Evolutionary conservation across 2,888 invertebrate genomes (phyloP).

Genomic region (Spilosoma lubricipeda): DNA sequence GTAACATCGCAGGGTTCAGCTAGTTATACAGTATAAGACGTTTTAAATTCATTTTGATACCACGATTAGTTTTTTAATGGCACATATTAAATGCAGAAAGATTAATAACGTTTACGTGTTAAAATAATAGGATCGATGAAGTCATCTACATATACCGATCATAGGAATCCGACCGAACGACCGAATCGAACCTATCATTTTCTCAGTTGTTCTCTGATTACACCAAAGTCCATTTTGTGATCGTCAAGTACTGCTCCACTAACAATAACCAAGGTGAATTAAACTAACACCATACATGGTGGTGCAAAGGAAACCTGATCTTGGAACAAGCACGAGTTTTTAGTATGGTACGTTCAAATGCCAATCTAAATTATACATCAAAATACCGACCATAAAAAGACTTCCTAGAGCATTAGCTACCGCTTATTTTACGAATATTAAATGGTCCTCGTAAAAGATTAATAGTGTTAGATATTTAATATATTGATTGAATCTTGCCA

Average conservation of each 20-base stretch:
- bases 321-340: constrained; percentile 70
- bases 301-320: constrained; percentile 78
- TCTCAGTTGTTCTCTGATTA: constrained; percentile 28
- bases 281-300: constrained; percentile 81
- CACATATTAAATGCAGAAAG: background rate
- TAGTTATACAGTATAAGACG: too few relatives aligned
- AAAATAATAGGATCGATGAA: constrained; percentile 32
- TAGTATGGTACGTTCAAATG: constrained; percentile 58
- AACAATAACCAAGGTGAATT: constrained; percentile 75
- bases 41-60: constrained; percentile 11
- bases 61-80: background rate
- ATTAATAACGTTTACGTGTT: background rate
- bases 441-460: constrained; percentile 21
- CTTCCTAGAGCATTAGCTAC: constrained; percentile 73
- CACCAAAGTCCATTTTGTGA: constrained; percentile 53
- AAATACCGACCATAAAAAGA: constrained; percentile 81
- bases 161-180: too few relatives aligned
- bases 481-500: constrained; percentile 27
- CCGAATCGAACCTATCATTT: too few relatives aligned
- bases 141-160: constrained; percentile 25
- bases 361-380: constrained; percentile 80
- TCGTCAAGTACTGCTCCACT: constrained; percentile 43
- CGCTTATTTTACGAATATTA: constrained; percentile 40
- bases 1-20: too few relatives aligned
- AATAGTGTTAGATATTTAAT: constrained; percentile 6